These are phyloP conservation scores for Abramis brama DNA, from an alignment of 2,113 vertebrate genomes.

Conservation along the genomic window DNA sequence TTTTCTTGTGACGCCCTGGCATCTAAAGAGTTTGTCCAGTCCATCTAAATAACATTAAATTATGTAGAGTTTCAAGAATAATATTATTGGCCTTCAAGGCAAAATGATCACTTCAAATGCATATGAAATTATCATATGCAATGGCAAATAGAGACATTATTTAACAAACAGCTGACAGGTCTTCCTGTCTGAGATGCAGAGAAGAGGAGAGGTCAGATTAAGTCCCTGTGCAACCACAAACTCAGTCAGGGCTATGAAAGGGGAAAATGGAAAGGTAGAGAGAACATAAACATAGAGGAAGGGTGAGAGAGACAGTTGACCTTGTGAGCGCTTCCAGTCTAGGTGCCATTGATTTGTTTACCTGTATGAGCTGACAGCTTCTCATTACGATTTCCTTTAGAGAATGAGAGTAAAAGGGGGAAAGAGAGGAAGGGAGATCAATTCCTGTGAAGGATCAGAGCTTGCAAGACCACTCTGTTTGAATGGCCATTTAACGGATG, in stretches of 20 bases:
- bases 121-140: not conserved
- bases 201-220: not conserved
- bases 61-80: not conserved
- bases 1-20: not conserved
- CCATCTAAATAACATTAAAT: not conserved
- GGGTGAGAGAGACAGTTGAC: constrained; percentile 61
- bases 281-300: not conserved
- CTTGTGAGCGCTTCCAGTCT: constrained; percentile 71
- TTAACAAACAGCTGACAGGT: not conserved
- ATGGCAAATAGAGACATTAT: not conserved
- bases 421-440: constrained; percentile 29
- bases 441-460: constrained; percentile 34
- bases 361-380: constrained; percentile 76
- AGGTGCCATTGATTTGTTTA: constrained; percentile 83
- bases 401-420: constrained; percentile 9
- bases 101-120: not conserved
- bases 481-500: constrained; percentile 34
- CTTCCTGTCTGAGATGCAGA: not conserved
- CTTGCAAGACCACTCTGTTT: constrained; percentile 40
- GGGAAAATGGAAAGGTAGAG: not conserved
- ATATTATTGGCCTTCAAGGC: not conserved
- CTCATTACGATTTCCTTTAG: constrained; percentile 77
- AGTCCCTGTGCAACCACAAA: not conserved
- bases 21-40: not conserved
- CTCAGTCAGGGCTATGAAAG: not conserved